Conservation (phyloP, 2,797 vertebrate genomes). For the Masticophis lateralis region DNA sequence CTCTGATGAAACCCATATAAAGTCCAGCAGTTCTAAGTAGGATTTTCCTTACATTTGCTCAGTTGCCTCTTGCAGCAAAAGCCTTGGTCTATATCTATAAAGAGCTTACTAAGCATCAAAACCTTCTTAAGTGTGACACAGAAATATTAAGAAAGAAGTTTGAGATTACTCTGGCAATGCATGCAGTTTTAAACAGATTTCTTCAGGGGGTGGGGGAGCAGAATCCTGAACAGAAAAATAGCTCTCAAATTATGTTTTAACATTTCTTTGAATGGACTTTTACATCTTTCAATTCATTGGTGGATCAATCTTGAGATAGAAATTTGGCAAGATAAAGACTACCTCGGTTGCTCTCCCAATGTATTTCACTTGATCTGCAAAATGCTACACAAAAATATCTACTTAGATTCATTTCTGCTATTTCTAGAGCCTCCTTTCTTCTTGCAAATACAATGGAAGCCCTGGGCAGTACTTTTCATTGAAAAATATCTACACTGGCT, state of each 20-base stretch:
- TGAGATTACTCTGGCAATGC: not conserved
- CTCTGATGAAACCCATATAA: not conserved
- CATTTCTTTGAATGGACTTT: not conserved
- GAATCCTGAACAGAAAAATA: not conserved
- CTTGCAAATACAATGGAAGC: not conserved
- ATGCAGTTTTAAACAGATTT: not conserved
- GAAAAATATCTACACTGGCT: conserved; percentile 58
- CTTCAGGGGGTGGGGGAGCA: too few relatives aligned
- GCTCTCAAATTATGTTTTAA: not conserved
- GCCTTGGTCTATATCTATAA: not conserved
- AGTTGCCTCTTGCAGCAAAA: not conserved
- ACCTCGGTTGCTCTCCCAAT: not conserved
- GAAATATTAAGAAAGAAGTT: not conserved
- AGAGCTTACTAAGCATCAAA: not conserved
- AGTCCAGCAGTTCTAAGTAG: not conserved
- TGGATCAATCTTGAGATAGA: not conserved
- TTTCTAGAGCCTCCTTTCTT: conserved; percentile 18
- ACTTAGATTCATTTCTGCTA: conserved; percentile 41
- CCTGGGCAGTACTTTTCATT: conserved; percentile 59
- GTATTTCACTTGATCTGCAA: not conserved
- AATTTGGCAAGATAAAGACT: not conserved
- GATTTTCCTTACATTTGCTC: not conserved
- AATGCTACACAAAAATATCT: conserved; percentile 9
- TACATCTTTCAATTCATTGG: not conserved
- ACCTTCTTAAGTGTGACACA: not conserved